Base-by-base conservation (phyloP, 2,797 vertebrate species). In the Agapornis canus region DNA sequence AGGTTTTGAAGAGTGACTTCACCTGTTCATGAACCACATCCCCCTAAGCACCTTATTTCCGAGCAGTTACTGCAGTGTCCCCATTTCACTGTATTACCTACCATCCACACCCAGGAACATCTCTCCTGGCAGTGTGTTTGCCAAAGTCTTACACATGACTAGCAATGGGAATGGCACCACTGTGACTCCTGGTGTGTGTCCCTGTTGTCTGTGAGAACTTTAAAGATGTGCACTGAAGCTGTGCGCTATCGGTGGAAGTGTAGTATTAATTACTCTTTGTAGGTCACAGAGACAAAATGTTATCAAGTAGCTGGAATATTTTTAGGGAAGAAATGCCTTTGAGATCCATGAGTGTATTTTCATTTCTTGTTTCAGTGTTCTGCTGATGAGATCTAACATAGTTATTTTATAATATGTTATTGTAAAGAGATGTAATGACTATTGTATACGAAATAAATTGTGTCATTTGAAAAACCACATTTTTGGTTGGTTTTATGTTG, bases 371-470 rank as follows among this genome's bases (percentile, higher is more conserved):
- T 95, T 91, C 89, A 94, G 11, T 85, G 86, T 90, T 95, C 81
- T 94, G 37, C 63, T n/a, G 21, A 71, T 90, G 83, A 87, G 82
- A 84, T 71, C 95, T 95, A 86, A 96, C 69, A 87, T 15, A 92
- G 82, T 77, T 89, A 63, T 96, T 97, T 97, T 97, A 92, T 96
- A 97, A 83, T 78, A 90, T 29, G 71, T 91, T 93, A 65, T 96
- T 95, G 91, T 96, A 94, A 92, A 83, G 64, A 89, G 73, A 78
- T 80, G 79, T 86, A 91, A 87, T 93, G 94, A 91, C 78, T 86
- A 76, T 96, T 97, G 82, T 95, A 86, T 95, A 96, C 93, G 96
- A 95, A 98, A 98, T 98, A 98, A 98, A 98, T 22, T 25, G 61
- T 92, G 92, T 86, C 69, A 93, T 96, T 96, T 89, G 43, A 87